phyloP scores from a whole-genome alignment of 1,140 invertebrate genomes.

The Episyrphus balteatus region DNA sequence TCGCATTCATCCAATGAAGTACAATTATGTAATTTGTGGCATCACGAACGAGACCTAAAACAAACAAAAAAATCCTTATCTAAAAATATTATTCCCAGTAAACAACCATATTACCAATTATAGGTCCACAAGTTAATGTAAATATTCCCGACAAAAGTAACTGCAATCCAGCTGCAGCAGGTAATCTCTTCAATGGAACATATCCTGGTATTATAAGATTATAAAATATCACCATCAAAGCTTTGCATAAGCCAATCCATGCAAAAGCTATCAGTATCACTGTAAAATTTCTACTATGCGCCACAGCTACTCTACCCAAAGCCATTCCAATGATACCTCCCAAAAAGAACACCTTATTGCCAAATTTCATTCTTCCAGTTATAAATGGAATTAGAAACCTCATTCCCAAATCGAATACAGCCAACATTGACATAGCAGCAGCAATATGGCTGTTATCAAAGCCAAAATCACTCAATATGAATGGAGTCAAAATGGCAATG shows the following conservation, averaged over 20 bases:
- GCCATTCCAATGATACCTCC: constrained; percentile 52
- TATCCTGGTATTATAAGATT: constrained; percentile 51
- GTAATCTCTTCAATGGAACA: constrained; percentile 48
- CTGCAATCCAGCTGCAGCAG: constrained; percentile 50
- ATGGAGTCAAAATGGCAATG: constrained; percentile 55
- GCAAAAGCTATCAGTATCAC: constrained; percentile 40
- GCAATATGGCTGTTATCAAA: constrained; percentile 43
- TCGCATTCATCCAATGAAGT: constrained; percentile 47
- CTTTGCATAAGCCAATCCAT: constrained; percentile 51
- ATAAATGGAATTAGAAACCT: constrained; percentile 50
- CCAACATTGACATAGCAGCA: constrained; percentile 48
- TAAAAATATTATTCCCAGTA: neutral
- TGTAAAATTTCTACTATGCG: constrained; percentile 38
- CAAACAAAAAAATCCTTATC: constrained; percentile 1
- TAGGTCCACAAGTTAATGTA: constrained; percentile 43
- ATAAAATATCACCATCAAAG: constrained; percentile 52
- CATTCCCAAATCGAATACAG: constrained; percentile 45
- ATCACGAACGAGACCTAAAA: constrained; percentile 47
- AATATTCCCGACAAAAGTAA: constrained; percentile 46
- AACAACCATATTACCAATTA: constrained; percentile 40
- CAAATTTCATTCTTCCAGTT: constrained; percentile 46
- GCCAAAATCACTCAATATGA: constrained; percentile 49
- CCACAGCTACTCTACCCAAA: constrained; percentile 44
- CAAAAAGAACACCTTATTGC: constrained; percentile 55
- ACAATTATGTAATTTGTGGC: constrained; percentile 43